Percentiles rank a stretch among this genome's conserved stretches.
Conservation (phyloP, 2,888 invertebrate genomes). For the Macrosoma leucophasiata region DNA sequence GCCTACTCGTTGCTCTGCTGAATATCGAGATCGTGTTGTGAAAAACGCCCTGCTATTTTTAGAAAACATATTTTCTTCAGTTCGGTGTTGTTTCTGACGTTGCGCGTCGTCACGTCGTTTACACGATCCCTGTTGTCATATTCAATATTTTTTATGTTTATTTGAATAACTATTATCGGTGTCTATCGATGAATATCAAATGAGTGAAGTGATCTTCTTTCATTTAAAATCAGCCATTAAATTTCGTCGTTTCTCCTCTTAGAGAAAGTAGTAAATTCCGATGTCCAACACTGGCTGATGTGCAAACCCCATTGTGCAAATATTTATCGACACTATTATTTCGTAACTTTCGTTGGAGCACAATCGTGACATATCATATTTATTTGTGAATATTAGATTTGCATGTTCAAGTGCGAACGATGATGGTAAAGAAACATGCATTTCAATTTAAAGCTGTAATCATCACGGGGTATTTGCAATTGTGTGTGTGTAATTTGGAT, state of each 20-base stretch:
- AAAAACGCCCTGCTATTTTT: conserved; percentile 47
- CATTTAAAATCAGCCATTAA: conserved; percentile 8
- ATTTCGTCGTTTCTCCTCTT: conserved; percentile 27
- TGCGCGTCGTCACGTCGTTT: conserved; percentile 16
- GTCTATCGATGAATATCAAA: no score
- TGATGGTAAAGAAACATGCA: conserved; percentile 5
- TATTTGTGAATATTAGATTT: conserved; percentile 20
- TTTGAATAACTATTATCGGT: conserved; percentile 7
- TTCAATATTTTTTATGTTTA: conserved; percentile 22
- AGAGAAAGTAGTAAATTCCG: conserved; percentile 54
- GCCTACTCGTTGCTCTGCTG: conserved; percentile 46
- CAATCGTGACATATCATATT: conserved; percentile 30
- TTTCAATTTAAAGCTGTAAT: not conserved
- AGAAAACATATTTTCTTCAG: conserved; percentile 38
- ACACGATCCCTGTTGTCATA: conserved; percentile 15
- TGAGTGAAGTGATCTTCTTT: no score
- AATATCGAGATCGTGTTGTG: conserved; percentile 51
- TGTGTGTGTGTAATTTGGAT: conserved; percentile 12
- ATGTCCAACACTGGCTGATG: conserved; percentile 35
- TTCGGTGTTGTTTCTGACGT: conserved; percentile 31
- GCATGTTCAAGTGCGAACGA: conserved; percentile 13
- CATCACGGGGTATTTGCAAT: conserved; percentile 1
- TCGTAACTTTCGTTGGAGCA: conserved; percentile 38
- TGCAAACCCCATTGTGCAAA: conserved; percentile 38
- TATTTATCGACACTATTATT: conserved; percentile 41